These are phyloP conservation scores for Tokudaia tokunoshimensis DNA, from an alignment of 2,797 vertebrate species.

Conservation along the genomic window DNA sequence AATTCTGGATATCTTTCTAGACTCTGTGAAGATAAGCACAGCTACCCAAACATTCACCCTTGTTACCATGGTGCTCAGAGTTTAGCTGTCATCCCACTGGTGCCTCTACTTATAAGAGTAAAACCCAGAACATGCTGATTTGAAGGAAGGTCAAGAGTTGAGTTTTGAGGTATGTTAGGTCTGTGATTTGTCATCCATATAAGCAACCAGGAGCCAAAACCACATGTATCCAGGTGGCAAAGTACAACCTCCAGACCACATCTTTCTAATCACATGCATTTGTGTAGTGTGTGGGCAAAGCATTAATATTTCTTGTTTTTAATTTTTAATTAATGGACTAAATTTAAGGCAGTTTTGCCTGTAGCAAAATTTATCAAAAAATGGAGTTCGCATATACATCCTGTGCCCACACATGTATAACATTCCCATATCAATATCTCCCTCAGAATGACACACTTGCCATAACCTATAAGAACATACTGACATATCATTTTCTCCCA, in stretches of 20 bases:
- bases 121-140: neutral
- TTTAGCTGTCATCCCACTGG: neutral
- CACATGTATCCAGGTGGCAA: neutral
- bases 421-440: neutral
- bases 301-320: neutral
- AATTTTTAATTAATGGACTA: slow-evolving; percentile 2
- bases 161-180: neutral
- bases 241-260: neutral
- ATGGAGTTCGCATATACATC: neutral
- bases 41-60: neutral
- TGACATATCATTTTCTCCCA: neutral
- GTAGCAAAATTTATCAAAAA: neutral
- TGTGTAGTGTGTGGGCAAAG: neutral
- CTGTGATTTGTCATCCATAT: neutral
- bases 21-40: neutral
- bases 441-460: neutral
- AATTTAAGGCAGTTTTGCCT: slow-evolving; percentile 9
- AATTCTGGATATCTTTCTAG: neutral
- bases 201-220: neutral
- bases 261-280: neutral
- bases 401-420: neutral
- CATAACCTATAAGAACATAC: neutral
- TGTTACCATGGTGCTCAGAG: neutral
- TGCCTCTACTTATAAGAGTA: neutral
- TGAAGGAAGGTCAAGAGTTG: neutral